Evolutionary conservation across 2,797 vertebrate genomes (phyloP).

Genomic region (Fringilla coelebs): DNA sequence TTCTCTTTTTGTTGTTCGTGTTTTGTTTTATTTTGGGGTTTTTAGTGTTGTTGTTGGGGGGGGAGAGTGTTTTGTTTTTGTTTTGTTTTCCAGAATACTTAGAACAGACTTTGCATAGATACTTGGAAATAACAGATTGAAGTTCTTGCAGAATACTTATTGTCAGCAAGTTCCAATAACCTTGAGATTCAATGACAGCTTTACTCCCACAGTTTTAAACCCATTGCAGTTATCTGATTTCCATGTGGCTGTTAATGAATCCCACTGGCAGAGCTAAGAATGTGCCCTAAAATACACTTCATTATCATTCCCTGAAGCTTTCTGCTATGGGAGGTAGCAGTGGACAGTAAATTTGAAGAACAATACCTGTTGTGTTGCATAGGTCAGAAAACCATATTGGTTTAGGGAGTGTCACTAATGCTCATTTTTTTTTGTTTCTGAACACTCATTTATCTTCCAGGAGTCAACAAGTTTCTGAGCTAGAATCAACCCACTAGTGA

Average conservation of each 20-base stretch:
- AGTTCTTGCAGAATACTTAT: background rate
- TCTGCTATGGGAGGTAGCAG: background rate
- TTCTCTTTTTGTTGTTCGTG: background rate
- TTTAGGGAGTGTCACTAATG: background rate
- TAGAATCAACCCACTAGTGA: background rate
- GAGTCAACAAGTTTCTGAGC: background rate
- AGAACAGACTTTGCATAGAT: background rate
- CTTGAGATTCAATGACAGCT: background rate
- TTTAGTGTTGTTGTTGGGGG: no score
- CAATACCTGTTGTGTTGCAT: background rate
- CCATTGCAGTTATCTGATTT: background rate
- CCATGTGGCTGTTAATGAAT: background rate
- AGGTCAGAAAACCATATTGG: background rate
- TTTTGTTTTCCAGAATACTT: background rate
- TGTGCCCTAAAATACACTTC: background rate
- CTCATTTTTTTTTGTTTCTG: background rate
- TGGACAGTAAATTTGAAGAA: background rate
- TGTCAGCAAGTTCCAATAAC: background rate
- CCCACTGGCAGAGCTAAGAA: background rate
- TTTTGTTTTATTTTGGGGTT: rapidly evolving
- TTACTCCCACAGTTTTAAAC: background rate
- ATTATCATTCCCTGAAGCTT: background rate
- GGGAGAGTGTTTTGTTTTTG: rapidly evolving
- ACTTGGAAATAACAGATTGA: background rate
- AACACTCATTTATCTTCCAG: background rate